Base-by-base conservation (phyloP, 1,140 invertebrate species). In the Acromyrmex heyeri region DNA sequence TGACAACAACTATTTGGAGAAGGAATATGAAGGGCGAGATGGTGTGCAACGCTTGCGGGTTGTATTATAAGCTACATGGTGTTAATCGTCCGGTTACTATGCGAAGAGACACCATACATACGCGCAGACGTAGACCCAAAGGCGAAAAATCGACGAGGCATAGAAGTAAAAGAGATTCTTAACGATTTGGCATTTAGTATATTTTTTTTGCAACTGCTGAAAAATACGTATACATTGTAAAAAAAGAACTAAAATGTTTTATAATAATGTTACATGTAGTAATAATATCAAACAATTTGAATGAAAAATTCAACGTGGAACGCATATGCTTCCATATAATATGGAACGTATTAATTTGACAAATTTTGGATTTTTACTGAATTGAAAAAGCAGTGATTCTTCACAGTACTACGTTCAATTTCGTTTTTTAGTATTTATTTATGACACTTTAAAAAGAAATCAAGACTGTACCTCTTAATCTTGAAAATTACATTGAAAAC, bases 71-170 rank as follows among this genome's bases (percentile, higher is more conserved):
- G 95, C 95, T 99, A 83, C 98, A 99, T 95, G 97, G 98, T 81
- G 97, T 99, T 82, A 98, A 98, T 94, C 96, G 98, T 81, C 99
- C 99, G 7, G 96, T 98, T 86, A 98, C 98, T 38, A 99, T 99
- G 99, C 96, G 99, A 91, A 98, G 99, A 92, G 99, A 99, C 93
- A 99, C 98, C 10, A 99, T 99, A 93, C 99, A 99, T 95, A 99
- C 99, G 21, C 96, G 99, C 87, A 98, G 99, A 95, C 96, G 99
- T 90, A 97, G 99, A 93, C 98, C 98, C 4, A 97, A 98, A 91
- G 96, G 96, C 90, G 96, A 95, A 75, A 95, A 95, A 89, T 93
- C 94, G 7, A 94, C 92, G 8, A 94, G 94, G 88, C 95, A 95
- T 86, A 94, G 95, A 94, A 95, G 95, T 95, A 92, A 78, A 92